Evolutionary conservation across 2,888 invertebrate genomes (phyloP).

Genomic region (Colletes collaris): DNA sequence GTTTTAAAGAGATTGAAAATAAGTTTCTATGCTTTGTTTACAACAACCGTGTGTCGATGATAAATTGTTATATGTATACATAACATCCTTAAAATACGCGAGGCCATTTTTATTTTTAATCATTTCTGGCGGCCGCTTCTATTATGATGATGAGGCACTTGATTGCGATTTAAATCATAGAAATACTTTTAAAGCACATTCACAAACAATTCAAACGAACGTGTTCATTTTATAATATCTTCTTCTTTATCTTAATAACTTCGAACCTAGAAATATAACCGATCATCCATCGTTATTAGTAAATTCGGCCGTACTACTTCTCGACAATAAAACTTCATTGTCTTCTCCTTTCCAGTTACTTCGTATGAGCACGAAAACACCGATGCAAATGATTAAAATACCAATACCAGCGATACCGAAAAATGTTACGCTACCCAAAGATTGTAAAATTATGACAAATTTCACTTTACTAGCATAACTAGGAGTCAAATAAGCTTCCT

Average conservation of each 20-base stretch:
- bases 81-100: neutral
- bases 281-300: conserved; percentile 50
- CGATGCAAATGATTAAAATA: conserved; percentile 79
- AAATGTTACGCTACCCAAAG: conserved; percentile 85
- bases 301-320: conserved; percentile 56
- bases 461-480: conserved; percentile 85
- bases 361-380: conserved; percentile 77
- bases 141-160: conserved; percentile 60
- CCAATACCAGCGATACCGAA: conserved; percentile 84
- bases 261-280: neutral
- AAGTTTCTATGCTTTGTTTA: conserved; percentile 7
- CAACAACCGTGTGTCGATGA: neutral
- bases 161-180: conserved; percentile 48
- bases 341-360: conserved; percentile 78
- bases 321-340: conserved; percentile 78
- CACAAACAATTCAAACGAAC: conserved; percentile 22
- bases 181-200: conserved; percentile 27
- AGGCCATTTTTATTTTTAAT: neutral
- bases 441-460: conserved; percentile 84
- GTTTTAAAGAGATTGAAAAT: conserved; percentile 5
- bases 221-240: conserved; percentile 5
- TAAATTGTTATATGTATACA: neutral
- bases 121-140: neutral
- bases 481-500: conserved; percentile 86
- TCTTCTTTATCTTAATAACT: neutral